Conservation (phyloP, 1,140 invertebrate genomes). For the Melipona quadrifasciata region DNA sequence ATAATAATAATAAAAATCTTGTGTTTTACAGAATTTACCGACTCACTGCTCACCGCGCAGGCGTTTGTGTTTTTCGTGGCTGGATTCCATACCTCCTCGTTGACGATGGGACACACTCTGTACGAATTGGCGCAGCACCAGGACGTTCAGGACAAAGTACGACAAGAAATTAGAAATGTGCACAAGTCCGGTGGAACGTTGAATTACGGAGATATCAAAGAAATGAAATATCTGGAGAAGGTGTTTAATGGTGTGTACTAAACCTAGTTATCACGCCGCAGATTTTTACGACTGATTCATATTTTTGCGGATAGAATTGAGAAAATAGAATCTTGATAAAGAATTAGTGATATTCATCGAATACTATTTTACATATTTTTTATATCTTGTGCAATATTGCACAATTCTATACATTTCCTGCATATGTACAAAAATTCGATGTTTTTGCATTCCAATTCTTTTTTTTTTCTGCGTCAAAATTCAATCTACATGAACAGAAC, state of each 20-base stretch:
- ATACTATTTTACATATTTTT: too few relatives aligned
- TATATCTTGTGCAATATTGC: too few relatives aligned
- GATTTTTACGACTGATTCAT: too few relatives aligned
- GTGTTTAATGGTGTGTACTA: conserved; percentile 66
- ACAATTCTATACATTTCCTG: too few relatives aligned
- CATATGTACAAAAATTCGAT: too few relatives aligned
- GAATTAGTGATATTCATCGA: too few relatives aligned
- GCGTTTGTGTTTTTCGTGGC: conserved; percentile 52
- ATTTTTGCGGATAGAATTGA: not conserved
- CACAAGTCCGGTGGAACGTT: conserved; percentile 55
- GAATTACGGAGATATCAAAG: conserved; percentile 77
- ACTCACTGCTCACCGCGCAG: not conserved
- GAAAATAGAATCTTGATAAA: not conserved
- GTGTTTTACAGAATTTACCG: conserved; percentile 71
- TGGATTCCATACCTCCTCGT: not conserved
- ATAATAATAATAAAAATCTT: conserved; percentile 5
- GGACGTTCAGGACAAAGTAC: conserved; percentile 71
- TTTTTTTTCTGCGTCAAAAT: too few relatives aligned
- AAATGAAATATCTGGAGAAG: conserved; percentile 80
- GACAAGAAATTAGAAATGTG: conserved; percentile 67
- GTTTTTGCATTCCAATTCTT: too few relatives aligned
- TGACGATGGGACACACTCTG: conserved; percentile 41
- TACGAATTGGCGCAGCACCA: conserved; percentile 69
- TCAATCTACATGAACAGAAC: too few relatives aligned
- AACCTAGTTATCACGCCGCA: too few relatives aligned